Evolutionary conservation across 1,140 invertebrate species (phyloP).

Genomic region (Philopotamus ludificatus): DNA sequence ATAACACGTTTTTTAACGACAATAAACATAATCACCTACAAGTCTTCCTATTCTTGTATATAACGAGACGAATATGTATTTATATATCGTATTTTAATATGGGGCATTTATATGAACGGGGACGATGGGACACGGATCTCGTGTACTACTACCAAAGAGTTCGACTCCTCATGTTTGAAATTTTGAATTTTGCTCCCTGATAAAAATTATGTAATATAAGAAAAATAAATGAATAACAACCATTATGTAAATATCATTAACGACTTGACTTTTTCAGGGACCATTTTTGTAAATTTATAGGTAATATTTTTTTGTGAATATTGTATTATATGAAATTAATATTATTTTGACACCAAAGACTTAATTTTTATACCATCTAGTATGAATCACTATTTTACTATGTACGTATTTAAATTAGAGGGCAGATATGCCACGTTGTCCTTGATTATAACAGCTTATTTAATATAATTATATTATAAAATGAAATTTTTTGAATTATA

Average conservation of each 20-base stretch:
- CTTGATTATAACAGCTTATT: constrained; percentile 34
- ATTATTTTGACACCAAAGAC: constrained; percentile 31
- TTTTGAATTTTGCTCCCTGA: no score
- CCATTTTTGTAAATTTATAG: constrained; percentile 28
- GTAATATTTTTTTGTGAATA: constrained; percentile 10
- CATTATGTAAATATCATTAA: no score
- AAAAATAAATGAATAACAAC: no score
- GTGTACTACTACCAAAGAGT: no score
- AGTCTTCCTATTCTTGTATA: not conserved
- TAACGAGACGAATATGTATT: no score
- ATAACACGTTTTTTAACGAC: not conserved
- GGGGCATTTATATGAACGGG: no score
- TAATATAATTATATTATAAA: constrained; percentile 32
- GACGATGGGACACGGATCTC: no score
- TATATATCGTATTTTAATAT: no score
- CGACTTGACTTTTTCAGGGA: constrained; percentile 15
- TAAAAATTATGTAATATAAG: no score
- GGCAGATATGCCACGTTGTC: constrained; percentile 6
- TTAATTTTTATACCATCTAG: constrained; percentile 17
- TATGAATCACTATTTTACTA: not conserved
- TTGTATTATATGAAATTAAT: not conserved
- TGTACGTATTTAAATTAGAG: not conserved
- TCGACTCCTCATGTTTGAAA: no score
- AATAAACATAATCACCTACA: not conserved
- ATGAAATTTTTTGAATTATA: constrained; percentile 2